Percentiles rank a stretch among this genome's conserved stretches.
Conservation (phyloP, 2,888 invertebrate species). For the Macaria liturata region DNA sequence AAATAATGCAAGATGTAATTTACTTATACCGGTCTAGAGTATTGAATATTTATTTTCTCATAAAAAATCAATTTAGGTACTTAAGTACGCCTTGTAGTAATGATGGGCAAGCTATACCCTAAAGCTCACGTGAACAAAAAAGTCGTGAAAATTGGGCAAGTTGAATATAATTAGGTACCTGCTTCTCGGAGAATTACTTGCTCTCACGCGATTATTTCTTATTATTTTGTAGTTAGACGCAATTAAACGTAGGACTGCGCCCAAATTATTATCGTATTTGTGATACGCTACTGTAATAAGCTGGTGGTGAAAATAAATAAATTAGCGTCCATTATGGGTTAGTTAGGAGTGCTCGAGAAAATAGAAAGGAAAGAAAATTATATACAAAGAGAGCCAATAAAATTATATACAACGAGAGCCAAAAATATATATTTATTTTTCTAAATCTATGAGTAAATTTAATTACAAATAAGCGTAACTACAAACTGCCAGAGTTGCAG, state of each 20-base stretch:
- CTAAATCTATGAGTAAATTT: too few species aligned
- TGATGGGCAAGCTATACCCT: conserved; percentile 6
- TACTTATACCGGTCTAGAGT: too few species aligned
- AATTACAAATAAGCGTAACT: too few species aligned
- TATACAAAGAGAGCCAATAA: not conserved
- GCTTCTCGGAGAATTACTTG: conserved; percentile 60
- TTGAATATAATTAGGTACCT: conserved; percentile 67
- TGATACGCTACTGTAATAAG: conserved; percentile 39
- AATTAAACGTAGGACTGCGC: conserved; percentile 68
- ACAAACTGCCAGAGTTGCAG: too few species aligned
- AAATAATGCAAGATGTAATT: too few species aligned
- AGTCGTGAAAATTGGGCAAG: conserved; percentile 61
- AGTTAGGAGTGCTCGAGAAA: conserved; percentile 8
- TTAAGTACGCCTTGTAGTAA: not conserved
- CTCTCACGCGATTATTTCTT: conserved; percentile 70
- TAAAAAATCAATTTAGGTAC: too few species aligned
- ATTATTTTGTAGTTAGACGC: conserved; percentile 75
- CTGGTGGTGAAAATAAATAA: conserved; percentile 30
- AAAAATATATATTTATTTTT: too few species aligned
- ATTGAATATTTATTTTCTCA: too few species aligned
- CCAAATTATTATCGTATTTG: conserved; percentile 57
- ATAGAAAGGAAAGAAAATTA: conserved; percentile 21
- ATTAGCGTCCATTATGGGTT: conserved; percentile 28
- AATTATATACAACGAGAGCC: not conserved
- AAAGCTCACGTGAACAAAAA: conserved; percentile 45